These are phyloP conservation scores for Sinocyclocheilus rhinocerous DNA, from an alignment of 2,113 vertebrate genomes.

Conservation along the genomic window DNA sequence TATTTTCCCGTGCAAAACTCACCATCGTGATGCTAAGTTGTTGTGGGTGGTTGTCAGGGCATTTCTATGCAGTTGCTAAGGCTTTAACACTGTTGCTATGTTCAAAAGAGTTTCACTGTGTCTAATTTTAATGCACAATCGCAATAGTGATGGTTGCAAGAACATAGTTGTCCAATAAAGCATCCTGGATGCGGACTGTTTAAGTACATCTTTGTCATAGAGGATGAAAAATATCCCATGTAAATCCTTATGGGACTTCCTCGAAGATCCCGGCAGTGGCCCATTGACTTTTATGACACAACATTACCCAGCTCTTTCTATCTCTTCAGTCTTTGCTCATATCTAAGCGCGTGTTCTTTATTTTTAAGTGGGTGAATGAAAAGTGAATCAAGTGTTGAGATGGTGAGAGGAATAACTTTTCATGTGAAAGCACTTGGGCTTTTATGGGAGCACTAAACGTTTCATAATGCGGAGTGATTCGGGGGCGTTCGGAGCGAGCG, in stretches of 20 bases:
- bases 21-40: too few relatives aligned
- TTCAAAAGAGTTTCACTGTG: too few relatives aligned
- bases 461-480: conserved; percentile 72
- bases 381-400: conserved; percentile 74
- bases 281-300: conserved; percentile 75
- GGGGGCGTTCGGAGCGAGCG: conserved; percentile 58
- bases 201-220: conserved; percentile 13
- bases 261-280: conserved; percentile 57
- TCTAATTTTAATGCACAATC: not conserved
- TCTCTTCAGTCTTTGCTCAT: conserved; percentile 57
- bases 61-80: not conserved
- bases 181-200: not conserved
- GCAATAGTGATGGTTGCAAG: not conserved
- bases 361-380: conserved; percentile 65
- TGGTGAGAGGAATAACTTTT: conserved; percentile 78
- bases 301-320: conserved; percentile 51
- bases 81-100: too few relatives aligned
- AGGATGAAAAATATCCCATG: conserved; percentile 57
- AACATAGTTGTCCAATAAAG: not conserved
- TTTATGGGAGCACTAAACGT: conserved; percentile 79
- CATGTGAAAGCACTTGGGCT: conserved; percentile 79
- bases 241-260: conserved; percentile 69
- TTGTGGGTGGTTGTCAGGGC: not conserved
- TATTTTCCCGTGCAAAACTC: too few relatives aligned
- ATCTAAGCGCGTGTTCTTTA: not conserved